Base-by-base conservation (phyloP, 2,888 invertebrate genomes). In the Parnassius orleans region DNA sequence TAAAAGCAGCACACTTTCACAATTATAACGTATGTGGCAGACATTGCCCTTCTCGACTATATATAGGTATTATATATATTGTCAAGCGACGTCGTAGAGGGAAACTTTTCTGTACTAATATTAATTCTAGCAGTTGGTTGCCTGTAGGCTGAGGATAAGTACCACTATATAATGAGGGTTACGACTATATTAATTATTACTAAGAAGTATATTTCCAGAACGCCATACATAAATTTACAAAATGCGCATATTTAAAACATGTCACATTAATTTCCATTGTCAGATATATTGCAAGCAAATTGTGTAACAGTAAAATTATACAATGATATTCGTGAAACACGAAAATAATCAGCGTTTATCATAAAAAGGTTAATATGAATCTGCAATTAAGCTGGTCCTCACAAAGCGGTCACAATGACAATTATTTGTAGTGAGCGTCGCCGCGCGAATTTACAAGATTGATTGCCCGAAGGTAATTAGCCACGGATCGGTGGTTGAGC, bases 381-480 rank as follows among this genome's bases (percentile, higher is more conserved):
- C 73, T 70, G 72, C 77, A 80, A 81, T 80, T 79, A 79, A 77
- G 75, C 76, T 65, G 56, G 64, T 66, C 71, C 68, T 64, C 65
- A 66, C 69, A 65, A 60, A 58, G 73, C 72, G 72, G 71, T 75
- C 73, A 69, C 75, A 76, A 72, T 75, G 77, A 79, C 80, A 79
- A 78, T 81, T 81, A 78, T 81, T 81, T 78, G 77, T 71, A 72
- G 66, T 60, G 66, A 63, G 66, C 64, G 65, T 44, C 69, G n/a
- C 61, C 43, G 67, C 68, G 68, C 66, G 67, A 68, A 67, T 75
- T 70, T 66, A 72, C 70, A 80, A 82, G 83, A 84, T 84, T 79
- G 80, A 84, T 84, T 67, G 76, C 72, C 72, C 60, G 66, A 56
- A 68, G 71, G 78, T 78, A 84, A 84, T 85, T 84, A 84, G 83